Percentiles rank a stretch among this genome's conserved stretches.
These are phyloP conservation scores for Antechinus stuartii DNA, from an alignment of 2,113 vertebrate genomes.

Conservation along the genomic window DNA sequence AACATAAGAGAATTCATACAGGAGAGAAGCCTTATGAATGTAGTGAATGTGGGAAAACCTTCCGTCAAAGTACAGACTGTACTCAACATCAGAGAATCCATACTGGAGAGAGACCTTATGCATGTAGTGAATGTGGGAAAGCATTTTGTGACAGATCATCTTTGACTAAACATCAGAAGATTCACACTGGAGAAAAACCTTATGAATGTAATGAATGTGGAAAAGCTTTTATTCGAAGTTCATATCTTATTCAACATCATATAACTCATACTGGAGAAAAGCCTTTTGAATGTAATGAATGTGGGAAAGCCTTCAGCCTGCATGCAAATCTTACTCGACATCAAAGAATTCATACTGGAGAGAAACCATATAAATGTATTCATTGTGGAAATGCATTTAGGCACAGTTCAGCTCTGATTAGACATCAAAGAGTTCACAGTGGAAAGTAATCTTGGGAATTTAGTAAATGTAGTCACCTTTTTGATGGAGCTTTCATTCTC, in stretches of 20 bases:
- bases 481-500: background rate
- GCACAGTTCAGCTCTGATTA: background rate
- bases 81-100: background rate
- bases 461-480: background rate
- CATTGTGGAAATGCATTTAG: background rate
- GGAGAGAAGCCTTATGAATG: background rate
- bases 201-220: constrained; percentile 1
- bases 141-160: background rate
- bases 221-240: background rate
- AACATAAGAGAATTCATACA: background rate
- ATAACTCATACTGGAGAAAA: constrained; percentile 1
- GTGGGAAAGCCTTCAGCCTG: background rate
- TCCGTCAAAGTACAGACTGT: background rate
- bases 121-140: background rate
- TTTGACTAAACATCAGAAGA: constrained; percentile 3
- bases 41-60: background rate
- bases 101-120: background rate
- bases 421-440: background rate
- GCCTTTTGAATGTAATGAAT: background rate
- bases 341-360: background rate
- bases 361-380: background rate
- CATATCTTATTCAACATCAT: background rate
- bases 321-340: background rate
- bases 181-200: constrained; percentile 3
- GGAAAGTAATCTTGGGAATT: background rate